Conservation (phyloP, 1,140 invertebrate species). For the Drosophila serrata region DNA sequence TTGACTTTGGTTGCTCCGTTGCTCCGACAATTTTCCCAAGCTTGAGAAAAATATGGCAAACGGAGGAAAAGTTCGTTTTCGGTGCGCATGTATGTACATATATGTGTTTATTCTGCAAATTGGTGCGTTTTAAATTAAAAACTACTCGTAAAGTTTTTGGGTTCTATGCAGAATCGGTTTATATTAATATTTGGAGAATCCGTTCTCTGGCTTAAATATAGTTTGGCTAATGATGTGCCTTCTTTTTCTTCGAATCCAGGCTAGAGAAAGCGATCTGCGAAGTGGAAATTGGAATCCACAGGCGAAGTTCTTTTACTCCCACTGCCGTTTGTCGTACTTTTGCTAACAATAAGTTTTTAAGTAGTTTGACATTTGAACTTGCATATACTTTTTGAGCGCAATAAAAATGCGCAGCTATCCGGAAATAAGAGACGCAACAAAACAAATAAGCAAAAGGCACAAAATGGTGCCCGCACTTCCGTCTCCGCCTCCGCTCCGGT, state of each 20-base stretch:
- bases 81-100: too few species aligned
- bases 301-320: not conserved
- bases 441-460: conserved; percentile 73
- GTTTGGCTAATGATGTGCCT: not conserved
- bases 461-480: conserved; percentile 29
- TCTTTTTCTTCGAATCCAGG: not conserved
- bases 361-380: conserved; percentile 84
- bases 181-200: not conserved
- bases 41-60: conserved; percentile 25
- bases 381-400: conserved; percentile 76
- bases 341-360: conserved; percentile 83
- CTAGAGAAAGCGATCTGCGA: not conserved
- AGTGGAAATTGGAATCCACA: conserved; percentile 6
- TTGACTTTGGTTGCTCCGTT: conserved; percentile 68
- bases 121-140: conserved; percentile 13
- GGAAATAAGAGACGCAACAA: conserved; percentile 78
- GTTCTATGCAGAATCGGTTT: not conserved
- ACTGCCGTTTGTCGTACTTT: conserved; percentile 60
- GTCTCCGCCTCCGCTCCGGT: not conserved
- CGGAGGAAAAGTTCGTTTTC: conserved; percentile 1
- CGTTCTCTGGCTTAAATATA: not conserved
- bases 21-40: conserved; percentile 35
- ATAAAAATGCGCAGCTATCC: conserved; percentile 81
- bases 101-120: conserved; percentile 8
- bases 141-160: not conserved